Conservation (phyloP, 2,113 vertebrate species). For the Takifugu flavidus region DNA sequence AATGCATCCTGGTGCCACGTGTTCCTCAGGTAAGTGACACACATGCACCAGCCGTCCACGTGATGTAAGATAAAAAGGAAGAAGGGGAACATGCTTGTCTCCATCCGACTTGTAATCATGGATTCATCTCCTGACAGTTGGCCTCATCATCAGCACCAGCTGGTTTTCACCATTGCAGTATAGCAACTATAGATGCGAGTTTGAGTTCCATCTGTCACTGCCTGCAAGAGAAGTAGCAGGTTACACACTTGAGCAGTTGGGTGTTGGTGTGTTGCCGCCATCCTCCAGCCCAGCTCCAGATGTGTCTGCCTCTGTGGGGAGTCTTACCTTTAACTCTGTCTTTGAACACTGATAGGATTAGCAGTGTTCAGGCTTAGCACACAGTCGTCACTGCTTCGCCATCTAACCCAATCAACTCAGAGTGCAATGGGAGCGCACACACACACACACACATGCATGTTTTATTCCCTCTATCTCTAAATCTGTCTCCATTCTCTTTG, state of each 20-base stretch:
- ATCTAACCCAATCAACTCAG: slow-evolving; percentile 57
- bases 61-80: too few relatives aligned
- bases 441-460: neutral
- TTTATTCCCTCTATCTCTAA: neutral
- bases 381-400: slow-evolving; percentile 37
- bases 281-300: slow-evolving; percentile 40
- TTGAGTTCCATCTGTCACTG: slow-evolving; percentile 30
- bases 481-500: too few relatives aligned
- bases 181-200: slow-evolving; percentile 2
- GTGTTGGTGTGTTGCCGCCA: slow-evolving; percentile 4
- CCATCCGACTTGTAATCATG: too few relatives aligned
- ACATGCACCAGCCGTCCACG: too few relatives aligned
- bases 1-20: too few relatives aligned
- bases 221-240: slow-evolving; percentile 8
- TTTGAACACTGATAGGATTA: slow-evolving; percentile 72
- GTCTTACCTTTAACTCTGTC: slow-evolving; percentile 54
- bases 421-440: slow-evolving; percentile 50
- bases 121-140: too few relatives aligned
- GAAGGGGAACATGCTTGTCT: too few relatives aligned
- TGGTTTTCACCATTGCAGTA: neutral
- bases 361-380: slow-evolving; percentile 54
- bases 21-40: too few relatives aligned
- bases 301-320: slow-evolving; percentile 53
- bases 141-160: too few relatives aligned
- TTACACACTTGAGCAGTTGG: slow-evolving; percentile 19